Evolutionary conservation across 2,113 vertebrate species (phyloP).

Genomic region (Pangasianodon gigas): DNA sequence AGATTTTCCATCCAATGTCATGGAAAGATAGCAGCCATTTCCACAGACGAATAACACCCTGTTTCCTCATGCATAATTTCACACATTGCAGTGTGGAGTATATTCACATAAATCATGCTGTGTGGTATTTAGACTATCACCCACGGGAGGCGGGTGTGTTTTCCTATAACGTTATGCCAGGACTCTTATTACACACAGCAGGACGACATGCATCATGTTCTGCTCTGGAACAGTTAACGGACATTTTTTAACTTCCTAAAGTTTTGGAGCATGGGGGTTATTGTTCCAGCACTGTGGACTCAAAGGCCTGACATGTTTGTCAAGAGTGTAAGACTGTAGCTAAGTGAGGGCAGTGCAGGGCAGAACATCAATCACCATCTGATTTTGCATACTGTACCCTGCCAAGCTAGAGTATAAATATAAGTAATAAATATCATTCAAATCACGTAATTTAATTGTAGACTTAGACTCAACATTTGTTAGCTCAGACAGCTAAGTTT

Average conservation of each 20-base stretch:
- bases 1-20: conserved; percentile 21
- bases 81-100: conserved; percentile 55
- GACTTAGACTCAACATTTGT: background rate
- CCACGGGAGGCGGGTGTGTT: conserved; percentile 62
- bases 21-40: conserved; percentile 14
- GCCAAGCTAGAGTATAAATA: background rate
- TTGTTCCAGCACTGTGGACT: background rate
- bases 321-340: background rate
- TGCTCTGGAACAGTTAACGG: background rate
- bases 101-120: conserved; percentile 69
- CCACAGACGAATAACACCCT: conserved; percentile 28
- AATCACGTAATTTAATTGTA: background rate
- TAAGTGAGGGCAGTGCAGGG: background rate
- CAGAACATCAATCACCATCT: background rate
- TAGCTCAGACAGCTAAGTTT: background rate
- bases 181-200: conserved; percentile 60
- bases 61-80: conserved; percentile 56
- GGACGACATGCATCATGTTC: conserved; percentile 62
- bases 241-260: conserved; percentile 14
- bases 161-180: conserved; percentile 58
- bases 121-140: conserved; percentile 61
- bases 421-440: background rate
- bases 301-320: background rate
- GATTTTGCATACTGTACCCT: background rate
- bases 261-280: background rate